phyloP scores from a whole-genome alignment of 1,140 invertebrate species.

The Branchinecta lindahli region DNA sequence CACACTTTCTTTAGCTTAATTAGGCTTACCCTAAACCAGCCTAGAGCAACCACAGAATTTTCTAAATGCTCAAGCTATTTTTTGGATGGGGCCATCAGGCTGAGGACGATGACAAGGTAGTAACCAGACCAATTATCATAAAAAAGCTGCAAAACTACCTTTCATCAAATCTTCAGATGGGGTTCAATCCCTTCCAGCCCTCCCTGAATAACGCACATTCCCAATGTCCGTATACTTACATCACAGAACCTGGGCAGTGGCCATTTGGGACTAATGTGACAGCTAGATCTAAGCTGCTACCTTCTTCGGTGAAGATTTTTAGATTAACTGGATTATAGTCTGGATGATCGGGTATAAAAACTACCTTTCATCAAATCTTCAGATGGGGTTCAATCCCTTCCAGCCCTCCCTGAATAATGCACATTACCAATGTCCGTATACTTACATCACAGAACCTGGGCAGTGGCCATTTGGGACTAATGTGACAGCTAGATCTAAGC shows the following conservation, averaged over 20 bases:
- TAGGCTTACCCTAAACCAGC: no score
- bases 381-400: no score
- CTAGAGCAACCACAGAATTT: no score
- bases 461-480: conserved; percentile 14
- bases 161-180: no score
- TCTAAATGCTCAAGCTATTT: no score
- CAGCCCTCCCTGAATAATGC: no score
- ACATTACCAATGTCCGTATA: background rate
- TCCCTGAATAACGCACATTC: background rate
- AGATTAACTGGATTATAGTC: background rate
- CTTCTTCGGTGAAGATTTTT: background rate
- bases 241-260: conserved; percentile 13
- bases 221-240: background rate
- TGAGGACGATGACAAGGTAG: no score
- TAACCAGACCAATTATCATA: no score
- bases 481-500: background rate
- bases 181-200: background rate
- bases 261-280: conserved; percentile 14
- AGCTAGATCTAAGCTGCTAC: background rate
- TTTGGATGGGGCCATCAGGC: no score
- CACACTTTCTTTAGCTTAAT: no score
- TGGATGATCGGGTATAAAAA: background rate
- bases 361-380: no score
- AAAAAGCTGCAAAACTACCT: background rate
- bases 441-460: conserved; percentile 14